Conservation (phyloP, 2,888 invertebrate species). For the Axea sp. region DNA sequence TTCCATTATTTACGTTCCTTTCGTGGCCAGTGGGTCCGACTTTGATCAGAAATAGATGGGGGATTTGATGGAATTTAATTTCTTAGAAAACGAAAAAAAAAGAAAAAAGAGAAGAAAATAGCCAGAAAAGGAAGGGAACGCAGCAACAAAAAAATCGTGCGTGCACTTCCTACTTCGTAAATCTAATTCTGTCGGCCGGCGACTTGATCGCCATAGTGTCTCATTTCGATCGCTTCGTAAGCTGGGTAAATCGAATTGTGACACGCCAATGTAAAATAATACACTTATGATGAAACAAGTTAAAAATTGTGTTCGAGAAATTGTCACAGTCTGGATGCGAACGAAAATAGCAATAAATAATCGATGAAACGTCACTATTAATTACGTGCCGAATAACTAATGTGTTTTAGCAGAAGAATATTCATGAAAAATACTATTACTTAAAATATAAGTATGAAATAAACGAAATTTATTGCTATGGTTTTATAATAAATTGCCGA, state of each 20-base stretch:
- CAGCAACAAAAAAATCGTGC: slow-evolving; percentile 9
- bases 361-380: no score
- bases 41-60: slow-evolving; percentile 49
- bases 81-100: slow-evolving; percentile 9
- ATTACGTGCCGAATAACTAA: no score
- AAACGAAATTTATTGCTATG: no score
- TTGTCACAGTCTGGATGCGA: no score
- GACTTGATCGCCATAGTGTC: slow-evolving; percentile 47
- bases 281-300: slow-evolving; percentile 6
- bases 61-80: slow-evolving; percentile 49
- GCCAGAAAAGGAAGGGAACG: slow-evolving; percentile 8
- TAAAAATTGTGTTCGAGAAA: no score
- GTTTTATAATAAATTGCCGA: no score
- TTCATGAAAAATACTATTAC: no score
- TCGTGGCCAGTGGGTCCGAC: slow-evolving; percentile 19
- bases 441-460: no score
- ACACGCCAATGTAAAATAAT: slow-evolving; percentile 15
- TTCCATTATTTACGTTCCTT: slow-evolving; percentile 40
- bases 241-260: slow-evolving; percentile 25
- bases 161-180: slow-evolving; percentile 29
- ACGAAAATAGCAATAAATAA: no score
- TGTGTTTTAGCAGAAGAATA: no score
- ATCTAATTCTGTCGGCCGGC: slow-evolving; percentile 53
- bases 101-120: slow-evolving; percentile 3
- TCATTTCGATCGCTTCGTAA: slow-evolving; percentile 37